Conservation (phyloP, 2,113 vertebrate genomes). For the Tragelaphus scriptus region DNA sequence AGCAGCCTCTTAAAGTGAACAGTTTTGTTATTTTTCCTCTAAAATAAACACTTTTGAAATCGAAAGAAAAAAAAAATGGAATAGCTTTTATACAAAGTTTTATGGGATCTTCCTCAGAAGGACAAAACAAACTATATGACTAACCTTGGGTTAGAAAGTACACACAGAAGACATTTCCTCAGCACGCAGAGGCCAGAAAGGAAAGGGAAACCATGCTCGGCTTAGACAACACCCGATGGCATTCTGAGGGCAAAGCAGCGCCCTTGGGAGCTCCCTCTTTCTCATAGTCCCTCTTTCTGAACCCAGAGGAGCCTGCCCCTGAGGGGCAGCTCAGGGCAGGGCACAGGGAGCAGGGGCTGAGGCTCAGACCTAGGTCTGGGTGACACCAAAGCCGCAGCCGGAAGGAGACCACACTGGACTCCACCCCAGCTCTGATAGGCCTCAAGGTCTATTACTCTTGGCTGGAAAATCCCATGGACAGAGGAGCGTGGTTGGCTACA, state of each 20-base stretch:
- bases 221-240: background rate
- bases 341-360: background rate
- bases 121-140: background rate
- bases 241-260: accelerated
- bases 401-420: background rate
- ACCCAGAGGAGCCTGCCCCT: background rate
- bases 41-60: background rate
- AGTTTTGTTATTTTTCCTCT: background rate
- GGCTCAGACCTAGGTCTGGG: background rate
- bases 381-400: background rate
- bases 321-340: background rate
- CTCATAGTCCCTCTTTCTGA: background rate
- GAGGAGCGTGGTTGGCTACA: too few relatives aligned
- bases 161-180: background rate
- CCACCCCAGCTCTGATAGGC: background rate
- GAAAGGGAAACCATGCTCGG: background rate
- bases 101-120: background rate
- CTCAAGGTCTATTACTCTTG: background rate
- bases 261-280: background rate
- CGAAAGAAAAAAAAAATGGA: background rate
- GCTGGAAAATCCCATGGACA: too few relatives aligned
- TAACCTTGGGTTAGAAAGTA: background rate
- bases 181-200: background rate
- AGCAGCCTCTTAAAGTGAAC: background rate
- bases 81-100: background rate